Conservation (phyloP, 2,113 vertebrate genomes). For the Sebastes schlegelii region DNA sequence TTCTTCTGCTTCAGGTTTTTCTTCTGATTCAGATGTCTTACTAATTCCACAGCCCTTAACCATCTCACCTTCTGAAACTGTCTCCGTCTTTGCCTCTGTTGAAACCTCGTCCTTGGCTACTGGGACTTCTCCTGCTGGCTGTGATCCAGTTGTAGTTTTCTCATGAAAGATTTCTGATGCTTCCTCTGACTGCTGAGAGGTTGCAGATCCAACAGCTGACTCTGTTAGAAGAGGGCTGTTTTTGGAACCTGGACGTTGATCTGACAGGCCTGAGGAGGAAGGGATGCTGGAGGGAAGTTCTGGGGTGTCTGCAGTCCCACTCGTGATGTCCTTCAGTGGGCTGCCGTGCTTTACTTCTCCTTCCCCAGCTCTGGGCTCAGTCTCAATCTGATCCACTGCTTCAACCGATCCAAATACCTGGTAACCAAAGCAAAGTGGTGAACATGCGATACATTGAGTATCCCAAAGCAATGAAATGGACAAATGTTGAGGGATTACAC, state of each 20-base stretch:
- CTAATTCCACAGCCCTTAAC: slow-evolving; percentile 15
- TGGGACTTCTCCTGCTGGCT: slow-evolving; percentile 12
- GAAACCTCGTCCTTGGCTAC: slow-evolving; percentile 15
- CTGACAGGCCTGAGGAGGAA: slow-evolving; percentile 84
- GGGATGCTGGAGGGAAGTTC: slow-evolving; percentile 87
- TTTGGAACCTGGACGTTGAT: slow-evolving; percentile 86
- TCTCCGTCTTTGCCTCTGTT: slow-evolving; percentile 34
- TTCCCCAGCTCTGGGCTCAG: slow-evolving; percentile 83
- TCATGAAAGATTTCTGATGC: slow-evolving; percentile 44
- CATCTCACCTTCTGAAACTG: slow-evolving; percentile 22
- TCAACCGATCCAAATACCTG: slow-evolving; percentile 96
- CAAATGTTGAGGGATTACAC: slow-evolving; percentile 2
- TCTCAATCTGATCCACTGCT: slow-evolving; percentile 81
- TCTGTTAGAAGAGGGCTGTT: slow-evolving; percentile 79
- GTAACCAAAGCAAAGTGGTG: not conserved
- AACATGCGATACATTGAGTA: not conserved
- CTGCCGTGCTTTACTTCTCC: slow-evolving; percentile 77
- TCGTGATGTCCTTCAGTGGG: slow-evolving; percentile 67
- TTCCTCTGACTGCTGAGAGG: slow-evolving; percentile 28
- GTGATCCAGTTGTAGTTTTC: slow-evolving; percentile 43
- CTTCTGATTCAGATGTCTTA: slow-evolving; percentile 20
- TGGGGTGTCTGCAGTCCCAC: slow-evolving; percentile 84
- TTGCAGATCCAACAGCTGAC: slow-evolving; percentile 54
- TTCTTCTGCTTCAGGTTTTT: slow-evolving; percentile 19
- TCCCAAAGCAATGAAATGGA: not conserved